Evolutionary conservation across 1,140 invertebrate species (phyloP).

Genomic region (Solen grandis): DNA sequence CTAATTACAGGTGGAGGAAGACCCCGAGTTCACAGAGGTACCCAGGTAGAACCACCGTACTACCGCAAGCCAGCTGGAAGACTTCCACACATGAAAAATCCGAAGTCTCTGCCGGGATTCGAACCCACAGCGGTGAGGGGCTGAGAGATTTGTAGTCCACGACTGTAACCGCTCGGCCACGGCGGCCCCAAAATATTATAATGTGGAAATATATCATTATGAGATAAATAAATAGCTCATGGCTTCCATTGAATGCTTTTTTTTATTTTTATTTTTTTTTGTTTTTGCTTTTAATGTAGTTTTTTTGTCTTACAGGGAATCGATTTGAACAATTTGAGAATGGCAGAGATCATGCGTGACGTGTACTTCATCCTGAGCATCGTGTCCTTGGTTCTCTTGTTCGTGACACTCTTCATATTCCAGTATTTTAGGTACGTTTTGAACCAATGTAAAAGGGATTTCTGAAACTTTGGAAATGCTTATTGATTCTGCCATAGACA

Average conservation of each 20-base stretch:
- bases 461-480: too few relatives aligned
- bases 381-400: conserved; percentile 74
- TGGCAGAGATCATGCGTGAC: conserved; percentile 64
- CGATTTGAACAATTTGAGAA: conserved; percentile 41
- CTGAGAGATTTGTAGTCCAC: too few relatives aligned
- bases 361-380: conserved; percentile 75
- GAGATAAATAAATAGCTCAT: not conserved
- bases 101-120: too few relatives aligned
- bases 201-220: not conserved
- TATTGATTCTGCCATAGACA: too few relatives aligned
- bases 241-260: not conserved
- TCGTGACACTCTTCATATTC: conserved; percentile 76
- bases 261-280: too few relatives aligned
- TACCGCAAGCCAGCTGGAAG: too few relatives aligned
- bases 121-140: too few relatives aligned
- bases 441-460: too few relatives aligned
- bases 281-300: not conserved
- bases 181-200: not conserved
- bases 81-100: too few relatives aligned
- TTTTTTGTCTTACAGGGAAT: not conserved
- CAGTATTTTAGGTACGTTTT: conserved; percentile 76
- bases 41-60: too few relatives aligned
- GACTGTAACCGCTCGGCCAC: not conserved
- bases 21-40: too few relatives aligned
- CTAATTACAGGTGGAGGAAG: too few relatives aligned